These are phyloP conservation scores for Carassius gibelio DNA, from an alignment of 2,113 vertebrate species.

Conservation along the genomic window DNA sequence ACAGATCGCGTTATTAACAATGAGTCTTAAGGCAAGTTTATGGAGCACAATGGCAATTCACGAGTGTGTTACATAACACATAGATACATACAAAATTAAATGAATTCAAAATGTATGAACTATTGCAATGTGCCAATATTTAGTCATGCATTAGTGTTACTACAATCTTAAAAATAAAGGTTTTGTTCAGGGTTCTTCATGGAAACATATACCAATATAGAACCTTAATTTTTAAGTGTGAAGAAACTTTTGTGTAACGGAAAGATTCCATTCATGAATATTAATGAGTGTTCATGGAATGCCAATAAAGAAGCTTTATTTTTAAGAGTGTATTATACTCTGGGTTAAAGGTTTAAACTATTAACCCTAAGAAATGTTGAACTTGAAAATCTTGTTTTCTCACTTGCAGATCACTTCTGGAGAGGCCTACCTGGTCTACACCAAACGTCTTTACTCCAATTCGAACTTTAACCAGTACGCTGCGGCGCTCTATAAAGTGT, in stretches of 20 bases:
- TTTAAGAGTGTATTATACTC: too few species aligned
- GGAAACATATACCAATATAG: neutral
- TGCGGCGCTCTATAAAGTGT: conserved; percentile 87
- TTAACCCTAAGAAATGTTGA: too few species aligned
- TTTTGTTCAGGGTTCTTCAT: neutral
- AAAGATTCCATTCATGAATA: neutral
- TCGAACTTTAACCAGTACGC: conserved; percentile 90
- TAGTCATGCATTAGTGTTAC: neutral
- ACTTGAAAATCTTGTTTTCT: neutral
- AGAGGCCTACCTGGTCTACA: conserved; percentile 91
- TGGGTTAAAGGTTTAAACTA: too few species aligned
- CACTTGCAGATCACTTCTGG: conserved; percentile 80
- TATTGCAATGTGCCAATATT: neutral
- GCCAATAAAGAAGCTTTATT: neutral
- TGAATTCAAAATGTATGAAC: too few species aligned
- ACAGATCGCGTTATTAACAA: neutral
- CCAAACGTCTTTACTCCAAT: conserved; percentile 84
- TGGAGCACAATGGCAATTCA: neutral
- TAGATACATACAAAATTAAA: neutral
- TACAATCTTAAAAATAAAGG: neutral
- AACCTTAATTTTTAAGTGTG: neutral
- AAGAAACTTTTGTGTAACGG: neutral
- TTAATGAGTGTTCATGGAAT: neutral
- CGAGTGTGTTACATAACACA: neutral
- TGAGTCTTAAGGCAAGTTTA: neutral